Percentiles rank a stretch among this genome's conserved stretches.
phyloP scores from a whole-genome alignment of 2,888 invertebrate genomes.

The Poecilus cupreus region DNA sequence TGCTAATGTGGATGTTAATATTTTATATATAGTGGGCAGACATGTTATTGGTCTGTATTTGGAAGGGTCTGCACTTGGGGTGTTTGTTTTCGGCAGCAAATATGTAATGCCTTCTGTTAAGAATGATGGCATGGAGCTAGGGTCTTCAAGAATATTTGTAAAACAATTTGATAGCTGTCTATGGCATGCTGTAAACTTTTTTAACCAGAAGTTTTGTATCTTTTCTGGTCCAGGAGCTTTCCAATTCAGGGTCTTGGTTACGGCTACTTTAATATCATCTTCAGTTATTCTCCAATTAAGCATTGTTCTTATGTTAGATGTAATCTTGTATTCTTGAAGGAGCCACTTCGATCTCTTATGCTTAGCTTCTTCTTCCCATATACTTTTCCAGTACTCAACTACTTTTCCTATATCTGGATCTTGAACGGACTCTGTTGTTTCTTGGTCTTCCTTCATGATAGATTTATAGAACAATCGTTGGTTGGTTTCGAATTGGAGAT shows the following conservation, averaged over 20 bases:
- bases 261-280: neutral
- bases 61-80: neutral
- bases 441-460: neutral
- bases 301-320: too few relatives aligned
- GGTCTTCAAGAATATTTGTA: neutral
- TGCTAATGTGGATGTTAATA: too few relatives aligned
- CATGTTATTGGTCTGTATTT: conserved; percentile 35
- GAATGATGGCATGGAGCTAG: neutral
- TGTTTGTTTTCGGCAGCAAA: neutral
- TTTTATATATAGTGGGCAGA: conserved; percentile 7
- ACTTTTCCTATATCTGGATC: too few relatives aligned
- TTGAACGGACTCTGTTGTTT: neutral
- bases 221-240: too few relatives aligned
- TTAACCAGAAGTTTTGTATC: conserved; percentile 50
- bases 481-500: neutral
- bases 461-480: neutral
- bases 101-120: conserved; percentile 36
- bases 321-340: too few relatives aligned
- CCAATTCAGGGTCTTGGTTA: conserved; percentile 11
- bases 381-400: neutral
- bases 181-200: conserved; percentile 17
- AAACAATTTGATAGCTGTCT: neutral
- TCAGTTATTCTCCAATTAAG: neutral
- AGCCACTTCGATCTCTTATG: neutral
- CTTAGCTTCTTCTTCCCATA: neutral